Evolutionary conservation across 2,797 vertebrate genomes (phyloP).

Genomic region (Anomalospiza imberbis): DNA sequence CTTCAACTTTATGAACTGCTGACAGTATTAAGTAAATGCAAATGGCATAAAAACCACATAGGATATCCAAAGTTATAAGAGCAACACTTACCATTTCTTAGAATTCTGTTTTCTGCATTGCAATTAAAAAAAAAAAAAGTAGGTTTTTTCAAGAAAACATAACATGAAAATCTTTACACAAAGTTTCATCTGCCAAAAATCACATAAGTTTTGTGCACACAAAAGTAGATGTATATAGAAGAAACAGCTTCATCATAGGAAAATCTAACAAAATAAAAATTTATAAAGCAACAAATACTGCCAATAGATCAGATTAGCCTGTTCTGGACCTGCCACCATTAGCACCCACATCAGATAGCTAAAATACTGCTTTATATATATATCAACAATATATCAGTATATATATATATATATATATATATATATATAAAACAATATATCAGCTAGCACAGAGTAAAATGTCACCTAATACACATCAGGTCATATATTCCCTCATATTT

Average conservation of each 20-base stretch:
- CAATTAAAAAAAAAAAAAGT: not conserved
- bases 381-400: not conserved
- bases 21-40: not conserved
- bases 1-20: not conserved
- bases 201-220: not conserved
- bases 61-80: not conserved
- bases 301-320: not conserved
- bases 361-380: not conserved
- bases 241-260: not conserved
- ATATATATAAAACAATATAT: not conserved
- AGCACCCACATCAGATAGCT: not conserved
- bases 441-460: not conserved
- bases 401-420: too few relatives aligned
- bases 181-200: not conserved
- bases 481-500: not conserved
- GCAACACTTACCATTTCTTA: not conserved
- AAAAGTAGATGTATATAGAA: not conserved
- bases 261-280: not conserved
- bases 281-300: not conserved
- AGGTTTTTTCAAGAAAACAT: not conserved
- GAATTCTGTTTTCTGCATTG: not conserved
- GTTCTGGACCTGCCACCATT: not conserved
- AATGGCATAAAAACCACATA: not conserved
- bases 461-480: not conserved
- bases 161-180: not conserved